A percentile compares a stretch with the other conserved stretches of the same genome.
phyloP scores from a whole-genome alignment of 2,113 vertebrate species.

The Ptilorrhoa leucosticta region DNA sequence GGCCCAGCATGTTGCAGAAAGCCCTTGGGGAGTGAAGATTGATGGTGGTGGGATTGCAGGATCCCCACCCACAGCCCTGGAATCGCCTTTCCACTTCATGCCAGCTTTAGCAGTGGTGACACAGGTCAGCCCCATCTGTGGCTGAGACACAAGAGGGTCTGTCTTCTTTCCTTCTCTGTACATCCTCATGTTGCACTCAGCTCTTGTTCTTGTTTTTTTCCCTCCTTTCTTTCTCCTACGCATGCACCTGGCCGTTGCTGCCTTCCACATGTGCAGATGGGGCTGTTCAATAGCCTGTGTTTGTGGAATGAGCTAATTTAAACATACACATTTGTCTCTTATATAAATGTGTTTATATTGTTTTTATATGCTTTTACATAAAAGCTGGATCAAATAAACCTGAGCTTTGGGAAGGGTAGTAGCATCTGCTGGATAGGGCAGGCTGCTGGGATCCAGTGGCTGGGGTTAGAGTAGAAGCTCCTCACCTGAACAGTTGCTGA shows the following conservation, averaged over 20 bases:
- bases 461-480: background rate
- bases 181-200: background rate
- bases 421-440: background rate
- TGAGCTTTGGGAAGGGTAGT: background rate
- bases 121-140: background rate
- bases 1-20: background rate
- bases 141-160: background rate
- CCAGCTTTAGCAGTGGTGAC: background rate
- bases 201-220: background rate
- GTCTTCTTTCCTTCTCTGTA: background rate
- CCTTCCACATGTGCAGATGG: background rate
- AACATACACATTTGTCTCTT: background rate
- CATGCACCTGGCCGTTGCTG: accelerated
- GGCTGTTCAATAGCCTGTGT: background rate
- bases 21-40: background rate
- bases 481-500: background rate
- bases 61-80: background rate
- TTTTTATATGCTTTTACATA: background rate
- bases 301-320: background rate
- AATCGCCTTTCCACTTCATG: background rate
- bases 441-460: background rate
- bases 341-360: background rate
- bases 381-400: background rate
- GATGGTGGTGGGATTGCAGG: background rate
- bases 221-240: background rate